Base-by-base conservation (phyloP, 2,797 vertebrate species). In the Enteromius unitaeniatus region DNA sequence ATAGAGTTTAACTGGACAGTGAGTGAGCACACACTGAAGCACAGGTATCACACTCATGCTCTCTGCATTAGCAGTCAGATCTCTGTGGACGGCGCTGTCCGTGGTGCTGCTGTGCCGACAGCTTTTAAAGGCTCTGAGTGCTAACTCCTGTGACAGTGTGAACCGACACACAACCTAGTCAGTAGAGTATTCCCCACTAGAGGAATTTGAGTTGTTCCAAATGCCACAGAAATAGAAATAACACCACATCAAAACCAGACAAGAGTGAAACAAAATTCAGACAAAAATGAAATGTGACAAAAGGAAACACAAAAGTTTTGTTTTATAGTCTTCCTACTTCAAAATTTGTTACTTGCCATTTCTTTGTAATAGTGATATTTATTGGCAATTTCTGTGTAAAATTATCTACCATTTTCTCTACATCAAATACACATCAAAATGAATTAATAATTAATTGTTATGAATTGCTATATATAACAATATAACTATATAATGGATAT, bases 101-200 rank as follows among this genome's bases (percentile, higher is more conserved):
- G 82, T 88, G 90, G 91, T 91, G 81, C 89, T 11, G 69, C 37
- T 81, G 34, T 65, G 89, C 90, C 91, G 70, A 82, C 87, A 88
- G 80, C 90, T 93, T 90, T 95, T 94, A 93, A 92, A 93, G 90
- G 85, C 82, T 79, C 87, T 88, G 78, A 86, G 90, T 91, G 92
- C 85, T 88, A 92, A 92, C 87, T 84, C 88, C 84, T 47, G 81
- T 70, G 72, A 87, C 60, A 88, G 74, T 82, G 88, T 86, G 86
- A 75, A 84, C 72, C 70, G 86, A 90, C 72, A 82, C 60, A 7
- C 79, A 34, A 89, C 86, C 84, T 85, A 77, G 89, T 80, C 84
- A 67, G 45, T n/a, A n/a, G n/a, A n/a, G n/a, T n/a, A n/a, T n/a
- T n/a, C 79, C 70, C 82, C 17, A 13, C 13, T 74, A 15, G 49